Percentiles rank a stretch among this genome's conserved stretches.
Evolutionary conservation across 2,113 vertebrate genomes (phyloP).

Genomic region (Shinisaurus crocodilurus): DNA sequence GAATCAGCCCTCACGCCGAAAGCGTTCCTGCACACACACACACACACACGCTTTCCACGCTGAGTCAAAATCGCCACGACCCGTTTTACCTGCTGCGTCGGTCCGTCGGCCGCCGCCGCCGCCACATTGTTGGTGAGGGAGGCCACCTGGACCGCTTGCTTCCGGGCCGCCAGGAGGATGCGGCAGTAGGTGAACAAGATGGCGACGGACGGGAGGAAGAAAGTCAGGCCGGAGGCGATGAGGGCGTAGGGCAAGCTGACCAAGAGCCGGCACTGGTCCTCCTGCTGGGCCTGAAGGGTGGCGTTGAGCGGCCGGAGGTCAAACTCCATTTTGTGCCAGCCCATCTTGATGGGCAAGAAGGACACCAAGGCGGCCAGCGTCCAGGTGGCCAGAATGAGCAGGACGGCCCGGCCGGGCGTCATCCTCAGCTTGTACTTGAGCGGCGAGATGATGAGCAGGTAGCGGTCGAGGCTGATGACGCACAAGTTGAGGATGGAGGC

Average conservation of each 20-base stretch:
- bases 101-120: slow-evolving; percentile 68
- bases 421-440: slow-evolving; percentile 94
- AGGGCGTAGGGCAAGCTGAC: slow-evolving; percentile 93
- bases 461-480: slow-evolving; percentile 95
- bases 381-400: slow-evolving; percentile 90
- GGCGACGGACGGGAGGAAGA: slow-evolving; percentile 92
- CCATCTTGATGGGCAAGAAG: slow-evolving; percentile 94
- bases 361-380: slow-evolving; percentile 89
- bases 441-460: slow-evolving; percentile 95
- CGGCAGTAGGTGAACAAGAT: slow-evolving; percentile 98
- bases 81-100: slow-evolving; percentile 71
- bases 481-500: slow-evolving; percentile 98
- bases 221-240: slow-evolving; percentile 92
- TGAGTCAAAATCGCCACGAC: too few relatives aligned
- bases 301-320: slow-evolving; percentile 56
- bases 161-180: slow-evolving; percentile 90
- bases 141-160: slow-evolving; percentile 91
- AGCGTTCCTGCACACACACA: too few relatives aligned
- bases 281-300: slow-evolving; percentile 46
- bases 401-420: slow-evolving; percentile 87
- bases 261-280: slow-evolving; percentile 87
- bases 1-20: too few relatives aligned
- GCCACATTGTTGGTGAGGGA: slow-evolving; percentile 81
- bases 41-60: too few relatives aligned
- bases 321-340: slow-evolving; percentile 88